Evolutionary conservation across 2,113 vertebrate species (phyloP), one percentile per base, ranked within the genome.

Genomic region (Oenanthe oenanthe): DNA sequence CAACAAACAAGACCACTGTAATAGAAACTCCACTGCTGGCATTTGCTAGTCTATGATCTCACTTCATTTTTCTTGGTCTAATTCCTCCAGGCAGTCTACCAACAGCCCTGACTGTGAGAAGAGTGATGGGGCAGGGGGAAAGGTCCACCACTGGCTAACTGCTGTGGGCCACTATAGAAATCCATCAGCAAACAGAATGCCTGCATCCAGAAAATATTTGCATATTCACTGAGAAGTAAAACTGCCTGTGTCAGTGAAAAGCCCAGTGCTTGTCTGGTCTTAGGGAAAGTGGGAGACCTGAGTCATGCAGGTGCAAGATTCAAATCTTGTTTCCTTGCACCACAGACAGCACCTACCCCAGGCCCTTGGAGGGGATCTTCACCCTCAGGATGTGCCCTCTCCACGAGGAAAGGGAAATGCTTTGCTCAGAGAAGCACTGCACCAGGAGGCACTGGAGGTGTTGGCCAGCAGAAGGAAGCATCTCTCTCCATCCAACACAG

Each of bases 351-450:
- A 67, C 26, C n/a, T 48, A 22, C 16, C 9, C 14, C 4, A 4
- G n/a, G 8, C 38, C 28, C 65, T 21, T 29, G 26, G 38, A 45
- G 34, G 67, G 38, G 66, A 74, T 17, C 29, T n/a, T 78, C 12
- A 26, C 24, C 12, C 31, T 21, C 51, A 3, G 21, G 12, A 47
- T 38, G 36, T 40, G 11, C 17, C 10, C 11, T 71, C 47, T 71
- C 25, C 43, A 21, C 56, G 53, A 76, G 34, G 38, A 89, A 85
- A 48, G 21, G 14, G 21, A 19, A 58, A 29, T 14, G 14, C 15
- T 50, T 68, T 50, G 5, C 24, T 42, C 12, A 53, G 18, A 66
- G 73, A 19, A 74, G 42, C 1, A 1, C 8, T 16, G 0, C 0
- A 3, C 11, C 6, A 4, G 31, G 26, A 80, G 45, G 19, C 22